Conservation (phyloP, 2,113 vertebrate genomes). For the Limanda limanda region DNA sequence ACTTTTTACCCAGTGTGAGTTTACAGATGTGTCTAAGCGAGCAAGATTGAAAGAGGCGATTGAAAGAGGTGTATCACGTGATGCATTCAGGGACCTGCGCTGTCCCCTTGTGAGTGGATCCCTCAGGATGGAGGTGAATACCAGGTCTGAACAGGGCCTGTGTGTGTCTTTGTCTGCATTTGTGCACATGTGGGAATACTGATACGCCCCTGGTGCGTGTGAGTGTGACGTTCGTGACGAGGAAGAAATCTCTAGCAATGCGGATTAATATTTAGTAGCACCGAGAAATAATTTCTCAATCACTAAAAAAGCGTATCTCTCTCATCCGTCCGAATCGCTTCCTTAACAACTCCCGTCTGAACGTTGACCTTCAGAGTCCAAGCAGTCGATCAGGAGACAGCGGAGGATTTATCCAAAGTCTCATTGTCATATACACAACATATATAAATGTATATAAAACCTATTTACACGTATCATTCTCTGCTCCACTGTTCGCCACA, state of each 20-base stretch:
- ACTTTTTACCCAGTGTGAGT: too few species aligned
- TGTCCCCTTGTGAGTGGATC: too few species aligned
- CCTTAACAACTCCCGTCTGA: conserved; percentile 30
- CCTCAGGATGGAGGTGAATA: too few species aligned
- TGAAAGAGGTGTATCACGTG: too few species aligned
- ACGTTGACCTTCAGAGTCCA: conserved; percentile 50
- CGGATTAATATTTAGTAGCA: conserved; percentile 57
- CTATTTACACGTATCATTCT: conserved; percentile 82
- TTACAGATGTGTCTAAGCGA: too few species aligned
- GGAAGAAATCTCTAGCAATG: conserved; percentile 42
- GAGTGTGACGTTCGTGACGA: conserved; percentile 48
- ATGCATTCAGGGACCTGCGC: too few species aligned
- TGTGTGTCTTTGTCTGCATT: conserved; percentile 17
- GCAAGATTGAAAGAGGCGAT: too few species aligned
- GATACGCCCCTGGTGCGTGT: conserved; percentile 53
- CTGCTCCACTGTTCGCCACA: conserved; percentile 65
- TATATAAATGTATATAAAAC: conserved; percentile 74
- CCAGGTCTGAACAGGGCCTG: neutral
- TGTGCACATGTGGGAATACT: conserved; percentile 69
- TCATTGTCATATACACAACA: conserved; percentile 74
- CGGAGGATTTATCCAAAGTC: conserved; percentile 57
- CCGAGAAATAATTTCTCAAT: conserved; percentile 51
- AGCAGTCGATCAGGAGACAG: conserved; percentile 55
- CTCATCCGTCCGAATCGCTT: conserved; percentile 39
- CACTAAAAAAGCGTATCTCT: conserved; percentile 51